Base-by-base conservation (phyloP, 1,140 invertebrate genomes). In the Octopus bimaculoides region DNA sequence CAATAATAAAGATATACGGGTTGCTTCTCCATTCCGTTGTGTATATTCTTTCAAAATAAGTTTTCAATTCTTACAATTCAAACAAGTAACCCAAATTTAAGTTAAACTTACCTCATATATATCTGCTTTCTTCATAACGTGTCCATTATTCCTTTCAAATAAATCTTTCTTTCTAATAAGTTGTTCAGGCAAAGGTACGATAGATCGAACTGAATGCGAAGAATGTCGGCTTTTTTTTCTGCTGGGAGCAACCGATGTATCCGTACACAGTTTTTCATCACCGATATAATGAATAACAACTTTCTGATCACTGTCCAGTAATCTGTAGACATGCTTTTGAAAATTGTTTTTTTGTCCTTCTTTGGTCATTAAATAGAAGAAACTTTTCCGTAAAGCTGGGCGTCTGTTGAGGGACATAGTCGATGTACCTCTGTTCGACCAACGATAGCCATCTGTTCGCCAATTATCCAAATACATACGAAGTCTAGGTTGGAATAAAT, bases 201-300 rank as follows among this genome's bases (percentile, higher is more conserved):
- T 41, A 3, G 26, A 41, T 41, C 26, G 26, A 41, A 41, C 26
- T 41, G 26, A 41, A 41, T 41, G 26, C 26, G 26, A 41, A 41
- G 26, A 41, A 41, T 41, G 26, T 41, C 26, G 26, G 26, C 26
- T 41, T 41, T 41, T 41, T 41, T 41, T 41, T 41, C 26, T 41
- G 26, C 26, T 41, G 26, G 26, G 26, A 41, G 26, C 26, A 41
- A 41, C 26, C 26, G 26, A 41, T 3, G 26, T 71, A 14, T 6
- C 14, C 6, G 8, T 71, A 20, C 26, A n/a, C 26, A 71, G 26
- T 71, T 14, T 71, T 17, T 71, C 66, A 6, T 71, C 66, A 1
- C 66, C 66, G 26, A 71, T 8, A 71, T 71, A 71, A 71, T 71
- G 66, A 14, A 71, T 71, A 71, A 71, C 66, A 71, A 71, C 66